These are phyloP conservation scores for Andrena praecox DNA, from an alignment of 2,888 invertebrate species.

Conservation along the genomic window DNA sequence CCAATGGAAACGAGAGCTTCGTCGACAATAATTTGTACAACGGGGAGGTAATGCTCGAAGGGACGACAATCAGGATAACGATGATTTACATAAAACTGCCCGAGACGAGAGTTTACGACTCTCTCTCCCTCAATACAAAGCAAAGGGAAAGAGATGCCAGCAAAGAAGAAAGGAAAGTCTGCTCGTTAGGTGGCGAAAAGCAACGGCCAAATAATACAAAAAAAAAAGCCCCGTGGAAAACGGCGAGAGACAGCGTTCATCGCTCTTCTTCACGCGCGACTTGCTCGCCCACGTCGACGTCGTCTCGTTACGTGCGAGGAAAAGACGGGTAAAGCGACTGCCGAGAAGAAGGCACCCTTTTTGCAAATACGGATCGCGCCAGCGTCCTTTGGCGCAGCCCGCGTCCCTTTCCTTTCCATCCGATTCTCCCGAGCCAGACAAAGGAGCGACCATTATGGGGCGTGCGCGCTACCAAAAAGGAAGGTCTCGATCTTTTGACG, in stretches of 20 bases:
- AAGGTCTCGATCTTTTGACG: constrained; percentile 34
- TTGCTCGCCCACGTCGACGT: constrained; percentile 45
- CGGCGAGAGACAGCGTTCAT: constrained; percentile 51
- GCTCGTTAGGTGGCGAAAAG: constrained; percentile 69
- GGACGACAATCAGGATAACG: constrained; percentile 49
- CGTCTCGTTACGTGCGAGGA: constrained; percentile 65
- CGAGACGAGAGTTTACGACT: constrained; percentile 46
- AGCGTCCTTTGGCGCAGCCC: constrained; percentile 29
- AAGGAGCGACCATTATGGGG: constrained; percentile 25
- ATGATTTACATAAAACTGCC: constrained; percentile 57
- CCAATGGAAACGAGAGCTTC: constrained; percentile 13
- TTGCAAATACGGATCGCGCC: constrained; percentile 54
- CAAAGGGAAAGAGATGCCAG: constrained; percentile 52
- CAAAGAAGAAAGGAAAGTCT: constrained; percentile 62
- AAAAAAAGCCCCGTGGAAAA: constrained; percentile 6
- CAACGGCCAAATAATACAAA: constrained; percentile 52
- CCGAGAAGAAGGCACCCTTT: constrained; percentile 49
- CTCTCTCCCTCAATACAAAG: constrained; percentile 43
- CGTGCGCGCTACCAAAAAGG: constrained; percentile 2
- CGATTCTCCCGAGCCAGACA: constrained; percentile 42
- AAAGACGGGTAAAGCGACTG: constrained; percentile 59
- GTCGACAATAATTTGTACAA: constrained; percentile 49
- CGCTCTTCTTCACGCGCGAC: constrained; percentile 62
- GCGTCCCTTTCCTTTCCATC: constrained; percentile 40
- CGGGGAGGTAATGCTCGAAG: constrained; percentile 37